Evolutionary conservation across 2,888 invertebrate species (phyloP).

Genomic region (Melinaea menophilus): DNA sequence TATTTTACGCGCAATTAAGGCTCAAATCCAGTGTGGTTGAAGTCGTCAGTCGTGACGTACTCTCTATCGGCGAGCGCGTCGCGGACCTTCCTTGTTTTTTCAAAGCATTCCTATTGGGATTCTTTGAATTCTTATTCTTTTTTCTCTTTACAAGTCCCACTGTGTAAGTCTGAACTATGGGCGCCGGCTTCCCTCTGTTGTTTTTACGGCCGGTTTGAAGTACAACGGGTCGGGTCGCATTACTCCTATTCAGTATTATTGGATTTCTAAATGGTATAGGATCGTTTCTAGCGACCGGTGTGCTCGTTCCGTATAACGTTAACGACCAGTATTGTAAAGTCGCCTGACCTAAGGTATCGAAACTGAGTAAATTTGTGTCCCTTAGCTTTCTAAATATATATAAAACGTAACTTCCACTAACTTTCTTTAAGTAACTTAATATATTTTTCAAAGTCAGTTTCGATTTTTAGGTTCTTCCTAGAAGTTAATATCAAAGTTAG

Average conservation of each 20-base stretch:
- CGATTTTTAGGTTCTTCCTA: constrained; percentile 19
- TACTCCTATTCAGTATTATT: constrained; percentile 62
- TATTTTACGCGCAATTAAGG: constrained; percentile 42
- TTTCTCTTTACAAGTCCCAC: constrained; percentile 71
- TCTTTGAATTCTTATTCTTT: constrained; percentile 78
- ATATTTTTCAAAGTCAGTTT: constrained; percentile 10
- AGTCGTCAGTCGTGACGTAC: constrained; percentile 61
- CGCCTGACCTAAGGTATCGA: constrained; percentile 84
- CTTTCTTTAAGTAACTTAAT: constrained; percentile 8
- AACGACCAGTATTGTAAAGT: constrained; percentile 97
- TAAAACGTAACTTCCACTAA: constrained; percentile 13
- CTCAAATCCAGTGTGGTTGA: constrained; percentile 60
- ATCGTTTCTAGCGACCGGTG: constrained; percentile 80
- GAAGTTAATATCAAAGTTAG: constrained; percentile 34
- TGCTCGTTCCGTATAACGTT: constrained; percentile 92
- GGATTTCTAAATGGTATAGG: constrained; percentile 76
- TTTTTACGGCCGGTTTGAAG: constrained; percentile 66
- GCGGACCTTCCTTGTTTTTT: constrained; percentile 76
- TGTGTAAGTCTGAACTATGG: constrained; percentile 66
- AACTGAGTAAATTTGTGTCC: constrained; percentile 36
- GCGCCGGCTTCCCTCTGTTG: constrained; percentile 58
- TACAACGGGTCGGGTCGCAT: constrained; percentile 66
- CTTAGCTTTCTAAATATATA: constrained; percentile 15
- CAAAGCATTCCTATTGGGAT: constrained; percentile 70
- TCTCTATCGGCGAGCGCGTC: constrained; percentile 73